Percentiles rank a stretch among this genome's conserved stretches.
phyloP scores from a whole-genome alignment of 2,888 invertebrate species.

The Prosapia bicincta region DNA sequence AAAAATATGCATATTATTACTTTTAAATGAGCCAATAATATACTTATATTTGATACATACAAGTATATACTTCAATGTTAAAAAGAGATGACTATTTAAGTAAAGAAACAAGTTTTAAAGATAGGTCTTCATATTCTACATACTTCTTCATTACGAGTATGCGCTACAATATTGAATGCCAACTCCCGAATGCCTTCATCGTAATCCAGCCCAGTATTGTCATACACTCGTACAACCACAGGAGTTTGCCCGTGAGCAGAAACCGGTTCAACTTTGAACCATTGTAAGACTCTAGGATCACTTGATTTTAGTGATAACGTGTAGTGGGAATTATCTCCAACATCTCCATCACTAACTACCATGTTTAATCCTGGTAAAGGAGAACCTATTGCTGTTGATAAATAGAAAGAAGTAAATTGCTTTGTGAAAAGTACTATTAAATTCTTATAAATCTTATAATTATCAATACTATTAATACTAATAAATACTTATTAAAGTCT shows the following conservation, averaged over 20 bases:
- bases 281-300: conserved; percentile 40
- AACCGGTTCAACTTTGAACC: conserved; percentile 57
- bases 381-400: conserved; percentile 42
- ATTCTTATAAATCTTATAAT: too few species aligned
- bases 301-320: conserved; percentile 58
- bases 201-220: conserved; percentile 65
- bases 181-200: conserved; percentile 59
- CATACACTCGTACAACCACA: conserved; percentile 65
- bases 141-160: not conserved
- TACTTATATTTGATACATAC: too few species aligned
- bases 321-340: conserved; percentile 70
- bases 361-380: conserved; percentile 61
- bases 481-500: not conserved
- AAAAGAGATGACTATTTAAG: too few species aligned
- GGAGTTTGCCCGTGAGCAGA: conserved; percentile 70
- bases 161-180: conserved; percentile 64
- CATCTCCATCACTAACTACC: conserved; percentile 68
- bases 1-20: too few species aligned
- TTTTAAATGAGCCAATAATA: too few species aligned
- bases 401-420: not conserved
- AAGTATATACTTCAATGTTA: too few species aligned
- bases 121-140: too few species aligned
- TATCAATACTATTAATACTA: too few species aligned
- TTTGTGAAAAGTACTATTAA: too few species aligned
- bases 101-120: too few species aligned